phyloP scores from a whole-genome alignment of 2,797 vertebrate genomes.

The Tapera naevia region DNA sequence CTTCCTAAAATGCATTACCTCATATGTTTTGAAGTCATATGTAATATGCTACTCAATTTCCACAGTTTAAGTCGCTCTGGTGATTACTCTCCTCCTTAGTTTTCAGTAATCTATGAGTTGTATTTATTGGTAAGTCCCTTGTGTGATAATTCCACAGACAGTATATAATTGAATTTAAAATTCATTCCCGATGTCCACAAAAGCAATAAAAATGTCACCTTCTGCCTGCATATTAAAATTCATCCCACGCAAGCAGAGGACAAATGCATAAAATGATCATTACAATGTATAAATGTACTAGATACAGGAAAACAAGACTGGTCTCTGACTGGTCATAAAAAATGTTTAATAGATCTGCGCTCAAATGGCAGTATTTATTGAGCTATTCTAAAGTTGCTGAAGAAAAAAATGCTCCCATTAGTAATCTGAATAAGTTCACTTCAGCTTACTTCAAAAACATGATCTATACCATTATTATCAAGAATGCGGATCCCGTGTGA shows the following conservation, averaged over 20 bases:
- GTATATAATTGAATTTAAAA: conserved; percentile 51
- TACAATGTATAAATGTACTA: neutral
- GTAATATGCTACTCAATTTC: neutral
- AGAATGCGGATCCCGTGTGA: neutral
- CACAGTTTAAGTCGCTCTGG: neutral
- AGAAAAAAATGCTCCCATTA: neutral
- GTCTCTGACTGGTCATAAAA: neutral
- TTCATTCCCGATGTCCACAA: conserved; percentile 17
- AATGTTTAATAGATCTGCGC: neutral
- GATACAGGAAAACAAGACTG: neutral
- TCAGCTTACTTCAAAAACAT: neutral
- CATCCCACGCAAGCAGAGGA: conserved; percentile 30
- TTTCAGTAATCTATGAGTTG: neutral
- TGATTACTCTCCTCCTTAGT: neutral
- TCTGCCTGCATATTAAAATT: conserved; percentile 46
- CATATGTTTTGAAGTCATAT: neutral
- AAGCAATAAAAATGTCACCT: conserved; percentile 58
- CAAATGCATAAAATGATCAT: conserved; percentile 48
- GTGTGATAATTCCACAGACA: conserved; percentile 11
- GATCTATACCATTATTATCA: neutral
- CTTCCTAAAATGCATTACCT: neutral
- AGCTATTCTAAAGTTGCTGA: neutral
- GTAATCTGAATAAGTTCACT: neutral
- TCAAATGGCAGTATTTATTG: neutral
- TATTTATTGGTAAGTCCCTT: conserved; percentile 24